Base-by-base conservation (phyloP, 2,888 invertebrate species). In the Drosophila colorata region DNA sequence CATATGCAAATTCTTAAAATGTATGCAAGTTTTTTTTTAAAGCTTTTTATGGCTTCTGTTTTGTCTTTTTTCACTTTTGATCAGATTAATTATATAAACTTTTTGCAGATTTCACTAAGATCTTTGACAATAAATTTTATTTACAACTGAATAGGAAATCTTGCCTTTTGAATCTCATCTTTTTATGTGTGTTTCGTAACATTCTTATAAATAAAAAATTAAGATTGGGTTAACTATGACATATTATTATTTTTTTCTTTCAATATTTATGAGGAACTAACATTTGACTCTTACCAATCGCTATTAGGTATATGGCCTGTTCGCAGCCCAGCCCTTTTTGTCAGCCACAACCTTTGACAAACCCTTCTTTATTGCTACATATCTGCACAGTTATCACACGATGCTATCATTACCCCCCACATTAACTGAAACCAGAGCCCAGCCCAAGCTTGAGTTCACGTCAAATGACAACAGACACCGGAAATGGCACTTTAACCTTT, bases 401-500 rank as follows among this genome's bases (percentile, higher is more conserved):
- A 47, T 67, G 63, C 43, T 74, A 56, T 47, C 80, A 68, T 63
- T 66, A 25, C 61, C 40, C 61, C 40, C 40, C 35, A 23, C 43
- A 37, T 59, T 55, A 48, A 59, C 41, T 66, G 61, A 55, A 44
- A 37, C 20, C 28, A 13, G 31, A 53, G 58, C 85, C 85, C 61
- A 84, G 71, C 71, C 85, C 66, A 64, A 48, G 60, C 52, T 61
- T 65, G 18, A 47, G 67, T 43, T 58, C 56, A 55, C 33, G 28
- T 47, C 33, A 65, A 69, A 74, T 58, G 65, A 69, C 64, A 68
- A 61, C 49, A 69, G 57, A 25, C 69, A 56, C 57, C 69, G 83
- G 88, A 83, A 86, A 64, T 66, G 76, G 43, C 80, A 74, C 84
- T 79, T 82, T 86, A 69, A 71, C 71, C 80, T 79, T 73, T 74